Percentiles rank a stretch among this genome's conserved stretches.
Evolutionary conservation across 1,140 invertebrate genomes (phyloP).

Genomic region (Mycetomoellerius zeteki): DNA sequence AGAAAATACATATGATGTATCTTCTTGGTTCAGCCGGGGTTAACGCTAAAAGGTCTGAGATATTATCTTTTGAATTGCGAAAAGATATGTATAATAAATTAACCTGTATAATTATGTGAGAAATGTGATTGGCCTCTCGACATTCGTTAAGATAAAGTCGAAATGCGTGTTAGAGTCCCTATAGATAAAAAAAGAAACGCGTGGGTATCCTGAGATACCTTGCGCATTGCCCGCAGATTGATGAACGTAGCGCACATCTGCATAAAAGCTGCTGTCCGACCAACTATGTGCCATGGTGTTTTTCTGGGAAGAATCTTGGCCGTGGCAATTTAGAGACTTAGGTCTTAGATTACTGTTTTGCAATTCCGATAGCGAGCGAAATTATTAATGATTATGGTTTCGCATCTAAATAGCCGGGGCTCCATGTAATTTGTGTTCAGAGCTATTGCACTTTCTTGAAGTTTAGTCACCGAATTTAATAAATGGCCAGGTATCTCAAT

Average conservation of each 20-base stretch:
- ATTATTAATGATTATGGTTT: slow-evolving; percentile 55
- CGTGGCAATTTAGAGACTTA: slow-evolving; percentile 18
- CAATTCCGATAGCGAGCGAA: slow-evolving; percentile 47
- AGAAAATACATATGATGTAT: not conserved
- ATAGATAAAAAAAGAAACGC: not conserved
- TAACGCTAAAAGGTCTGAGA: not conserved
- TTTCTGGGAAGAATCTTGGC: slow-evolving; percentile 38
- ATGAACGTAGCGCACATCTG: slow-evolving; percentile 30
- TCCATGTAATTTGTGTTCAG: slow-evolving; percentile 15
- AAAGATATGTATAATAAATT: slow-evolving; percentile 17
- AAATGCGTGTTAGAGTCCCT: slow-evolving; percentile 9
- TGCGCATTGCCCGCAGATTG: slow-evolving; percentile 12
- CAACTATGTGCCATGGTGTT: not conserved
- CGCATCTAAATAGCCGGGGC: slow-evolving; percentile 35
- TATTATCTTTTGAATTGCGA: not conserved
- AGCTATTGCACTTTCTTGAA: slow-evolving; percentile 41
- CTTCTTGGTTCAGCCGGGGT: not conserved
- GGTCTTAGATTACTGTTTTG: slow-evolving; percentile 49
- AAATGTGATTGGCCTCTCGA: slow-evolving; percentile 8
- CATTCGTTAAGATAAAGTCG: slow-evolving; percentile 29
- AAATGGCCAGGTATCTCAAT: slow-evolving; percentile 8
- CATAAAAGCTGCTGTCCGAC: slow-evolving; percentile 28
- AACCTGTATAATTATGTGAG: slow-evolving; percentile 7
- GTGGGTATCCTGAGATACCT: not conserved
- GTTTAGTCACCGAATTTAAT: slow-evolving; percentile 49